Base-by-base conservation (phyloP, 2,888 invertebrate genomes). In the Strigamia transsilvanica region DNA sequence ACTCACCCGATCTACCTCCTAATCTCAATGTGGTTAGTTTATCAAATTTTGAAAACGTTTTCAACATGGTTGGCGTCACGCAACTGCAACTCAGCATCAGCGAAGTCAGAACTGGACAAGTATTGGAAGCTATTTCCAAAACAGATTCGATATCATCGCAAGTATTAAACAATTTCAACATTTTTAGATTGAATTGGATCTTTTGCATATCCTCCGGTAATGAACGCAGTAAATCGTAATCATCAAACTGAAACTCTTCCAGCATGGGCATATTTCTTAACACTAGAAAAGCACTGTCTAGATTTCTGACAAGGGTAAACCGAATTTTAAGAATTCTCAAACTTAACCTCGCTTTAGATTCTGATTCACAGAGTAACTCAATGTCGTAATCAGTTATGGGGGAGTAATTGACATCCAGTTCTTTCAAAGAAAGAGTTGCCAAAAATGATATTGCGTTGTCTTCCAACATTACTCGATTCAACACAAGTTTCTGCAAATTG, bases 31-130 rank as follows among this genome's bases (percentile, higher is more conserved):
- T 56, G n/a, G 56, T 56, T 15, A 56, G 18, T 18, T 56, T 56
- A 56, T 56, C 56, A 9, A 56, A 56, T 56, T 56, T 56, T 18
- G 56, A 56, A 56, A 56, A 56, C 56, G 56, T 56, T 56, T 56
- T 18, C 21, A 56, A 56, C 56, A 56, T 56, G 7, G 56, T 56
- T 56, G 56, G 56, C 6, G 56, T 56, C 7, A 56, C 56, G 18
- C 56, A 56, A 56, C 56, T 56, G 18, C 18, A 56, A 18, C 56
- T 56, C 18, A 56, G 56, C 56, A 56, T 56, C 4, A 56, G 56
- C 4, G 56, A 18, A 56, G 56, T 56, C 6, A 56, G 56, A n/a
- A 56, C 18, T 56, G 56, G 56, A 56, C 56, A 56, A n/a, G 56
- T 56, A 18, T 56, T 18, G 6, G 56, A 56, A 4, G 56, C 21